phyloP scores from a whole-genome alignment of 1,140 invertebrate species.

The Hylaeus anthracinus region DNA sequence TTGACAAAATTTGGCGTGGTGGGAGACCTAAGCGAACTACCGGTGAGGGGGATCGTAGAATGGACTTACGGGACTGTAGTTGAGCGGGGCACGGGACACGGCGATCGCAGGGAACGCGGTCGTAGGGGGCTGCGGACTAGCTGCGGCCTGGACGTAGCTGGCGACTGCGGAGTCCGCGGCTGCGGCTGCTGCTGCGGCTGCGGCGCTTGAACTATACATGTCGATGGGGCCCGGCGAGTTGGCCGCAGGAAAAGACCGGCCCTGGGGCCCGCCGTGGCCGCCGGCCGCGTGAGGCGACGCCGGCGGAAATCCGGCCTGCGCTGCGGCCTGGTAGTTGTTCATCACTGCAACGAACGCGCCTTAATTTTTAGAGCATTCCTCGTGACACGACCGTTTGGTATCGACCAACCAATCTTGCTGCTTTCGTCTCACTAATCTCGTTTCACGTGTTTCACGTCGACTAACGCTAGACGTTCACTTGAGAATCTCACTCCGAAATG shows the following conservation, averaged over 20 bases:
- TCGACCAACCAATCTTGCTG: neutral
- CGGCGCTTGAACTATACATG: conserved; percentile 91
- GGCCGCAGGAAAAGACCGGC: conserved; percentile 90
- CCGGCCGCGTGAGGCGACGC: conserved; percentile 84
- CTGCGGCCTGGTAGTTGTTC: conserved; percentile 95
- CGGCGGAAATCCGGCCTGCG: conserved; percentile 87
- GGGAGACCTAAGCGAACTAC: too few species aligned
- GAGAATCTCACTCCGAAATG: too few species aligned
- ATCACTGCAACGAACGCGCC: conserved; percentile 87
- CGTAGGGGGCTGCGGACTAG: conserved; percentile 92
- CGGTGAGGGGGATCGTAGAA: conserved; percentile 24
- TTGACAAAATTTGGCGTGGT: too few species aligned
- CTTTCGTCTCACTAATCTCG: too few species aligned
- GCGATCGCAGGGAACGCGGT: conserved; percentile 93
- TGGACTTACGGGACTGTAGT: conserved; percentile 92
- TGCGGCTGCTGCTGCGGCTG: conserved; percentile 84
- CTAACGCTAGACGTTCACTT: too few species aligned
- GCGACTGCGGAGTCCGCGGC: conserved; percentile 83
- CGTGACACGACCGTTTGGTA: neutral
- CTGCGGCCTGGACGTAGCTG: conserved; percentile 93
- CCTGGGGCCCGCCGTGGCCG: conserved; percentile 84
- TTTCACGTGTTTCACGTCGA: too few species aligned
- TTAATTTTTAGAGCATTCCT: conserved; percentile 48
- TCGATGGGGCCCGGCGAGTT: conserved; percentile 94
- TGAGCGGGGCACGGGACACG: conserved; percentile 92